Base-by-base conservation (phyloP, 2,888 invertebrate genomes). In the Drosophila testacea region DNA sequence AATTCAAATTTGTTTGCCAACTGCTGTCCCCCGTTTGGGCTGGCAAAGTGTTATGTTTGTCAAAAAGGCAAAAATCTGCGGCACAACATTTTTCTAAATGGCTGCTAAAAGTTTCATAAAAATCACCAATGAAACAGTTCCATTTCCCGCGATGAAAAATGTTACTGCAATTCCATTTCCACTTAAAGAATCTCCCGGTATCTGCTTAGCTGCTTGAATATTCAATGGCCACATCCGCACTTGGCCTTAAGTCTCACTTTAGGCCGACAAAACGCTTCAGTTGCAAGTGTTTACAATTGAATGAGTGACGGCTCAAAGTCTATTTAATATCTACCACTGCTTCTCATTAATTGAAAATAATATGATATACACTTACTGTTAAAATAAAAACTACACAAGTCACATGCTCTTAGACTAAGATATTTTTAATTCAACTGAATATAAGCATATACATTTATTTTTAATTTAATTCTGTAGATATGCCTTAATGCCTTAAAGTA, bases 1-100 rank as follows among this genome's bases (percentile, higher is more conserved):
- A 90, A 91, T 91, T 91, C 91, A 90, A 90, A 91, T 91, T 91
- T 87, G 87, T 81, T 89, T 88, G 86, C 88, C 86, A 89, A 88
- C 89, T 89, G 89, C 79, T 87, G 82, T 85, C 44, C 69, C 52
- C 39, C 52, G 4, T 28, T 39, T 52, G 28, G 76, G 28, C 63
- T 38, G 61, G 73, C 81, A 88, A 84, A 89, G 89, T 89, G 88
- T 88, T 84, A 77, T 85, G 79, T 84, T 74, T 81, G 88, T 81
- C 84, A 69, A 68, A 61, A 72, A 44, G 48, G 38, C 48, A 59
- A 47, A 59, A 56, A 68, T 68, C 59, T 44, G 51, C 30, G 52
- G 50, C 81, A 34, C n/a, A 5, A 71, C 70, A 69, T 79, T 88
- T 80, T 83, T 75, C 70, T 71, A 88, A 83, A 73, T 83, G 77